These are phyloP conservation scores for Zaprionus bogoriensis DNA, from an alignment of 2,888 invertebrate genomes.

Conservation along the genomic window DNA sequence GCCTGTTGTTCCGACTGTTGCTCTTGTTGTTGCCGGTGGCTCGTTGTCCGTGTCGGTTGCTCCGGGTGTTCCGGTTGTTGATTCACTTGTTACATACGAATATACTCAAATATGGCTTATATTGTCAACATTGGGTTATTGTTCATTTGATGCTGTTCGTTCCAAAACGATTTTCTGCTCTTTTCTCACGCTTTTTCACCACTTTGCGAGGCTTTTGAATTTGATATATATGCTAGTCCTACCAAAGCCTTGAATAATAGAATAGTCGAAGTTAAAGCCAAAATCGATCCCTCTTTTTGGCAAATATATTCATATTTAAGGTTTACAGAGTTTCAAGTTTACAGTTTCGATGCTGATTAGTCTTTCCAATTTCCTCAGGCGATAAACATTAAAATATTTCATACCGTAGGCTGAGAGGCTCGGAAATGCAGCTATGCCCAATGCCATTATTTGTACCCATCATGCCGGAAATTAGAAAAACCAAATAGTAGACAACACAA, in stretches of 20 bases:
- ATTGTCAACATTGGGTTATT: slow-evolving; percentile 75
- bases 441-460: slow-evolving; percentile 46
- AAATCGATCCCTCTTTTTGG: slow-evolving; percentile 21
- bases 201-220: slow-evolving; percentile 58
- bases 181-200: slow-evolving; percentile 35
- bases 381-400: neutral
- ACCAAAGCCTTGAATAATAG: slow-evolving; percentile 65
- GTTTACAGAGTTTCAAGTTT: no score
- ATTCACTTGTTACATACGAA: slow-evolving; percentile 59
- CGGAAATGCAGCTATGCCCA: slow-evolving; percentile 14
- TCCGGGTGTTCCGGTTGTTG: slow-evolving; percentile 53
- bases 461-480: slow-evolving; percentile 59
- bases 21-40: slow-evolving; percentile 21
- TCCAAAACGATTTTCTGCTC: slow-evolving; percentile 44
- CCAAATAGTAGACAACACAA: slow-evolving; percentile 29
- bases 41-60: slow-evolving; percentile 20
- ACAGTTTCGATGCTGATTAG: neutral
- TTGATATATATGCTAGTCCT: slow-evolving; percentile 69
- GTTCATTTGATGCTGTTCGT: slow-evolving; percentile 52
- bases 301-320: no score
- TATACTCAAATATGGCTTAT: slow-evolving; percentile 63
- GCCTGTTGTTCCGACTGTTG: slow-evolving; percentile 54
- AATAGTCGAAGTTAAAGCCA: slow-evolving; percentile 54
- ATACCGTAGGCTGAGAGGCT: neutral
- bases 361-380: slow-evolving; percentile 17